Conservation (phyloP, 2,888 invertebrate genomes). For the Schrankia costaestrigalis region DNA sequence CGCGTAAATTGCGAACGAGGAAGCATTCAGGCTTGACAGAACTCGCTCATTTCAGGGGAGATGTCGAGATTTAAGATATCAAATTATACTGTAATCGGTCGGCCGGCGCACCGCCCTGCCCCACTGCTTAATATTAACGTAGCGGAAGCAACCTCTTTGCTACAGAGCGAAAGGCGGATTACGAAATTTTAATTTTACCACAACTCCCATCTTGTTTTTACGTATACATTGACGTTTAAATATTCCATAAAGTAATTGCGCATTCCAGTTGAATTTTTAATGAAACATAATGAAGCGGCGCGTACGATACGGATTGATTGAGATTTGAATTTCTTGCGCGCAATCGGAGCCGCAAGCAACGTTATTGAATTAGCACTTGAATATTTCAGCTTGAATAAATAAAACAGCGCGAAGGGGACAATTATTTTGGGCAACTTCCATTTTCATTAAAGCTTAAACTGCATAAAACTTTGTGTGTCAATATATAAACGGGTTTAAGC, state of each 20-base stretch:
- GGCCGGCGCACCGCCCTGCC: slow-evolving; percentile 47
- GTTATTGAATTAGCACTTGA: slow-evolving; percentile 69
- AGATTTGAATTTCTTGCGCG: slow-evolving; percentile 73
- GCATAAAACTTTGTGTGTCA: slow-evolving; percentile 48
- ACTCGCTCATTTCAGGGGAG: slow-evolving; percentile 53
- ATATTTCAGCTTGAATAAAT: slow-evolving; percentile 66
- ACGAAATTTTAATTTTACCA: slow-evolving; percentile 69
- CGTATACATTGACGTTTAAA: slow-evolving; percentile 67
- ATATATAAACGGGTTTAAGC: slow-evolving; percentile 29
- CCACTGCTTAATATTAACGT: slow-evolving; percentile 66
- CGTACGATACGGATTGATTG: slow-evolving; percentile 67
- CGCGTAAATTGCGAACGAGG: slow-evolving; percentile 68
- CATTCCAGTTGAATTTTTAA: slow-evolving; percentile 72
- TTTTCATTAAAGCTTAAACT: slow-evolving; percentile 39
- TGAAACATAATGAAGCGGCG: slow-evolving; percentile 65
- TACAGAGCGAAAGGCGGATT: slow-evolving; percentile 59
- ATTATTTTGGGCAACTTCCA: slow-evolving; percentile 34
- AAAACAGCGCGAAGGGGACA: slow-evolving; percentile 52
- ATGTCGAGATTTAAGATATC: slow-evolving; percentile 70
- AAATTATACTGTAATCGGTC: slow-evolving; percentile 73
- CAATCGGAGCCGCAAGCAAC: slow-evolving; percentile 55
- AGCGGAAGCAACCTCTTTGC: slow-evolving; percentile 65
- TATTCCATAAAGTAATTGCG: slow-evolving; percentile 74
- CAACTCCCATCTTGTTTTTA: slow-evolving; percentile 66
- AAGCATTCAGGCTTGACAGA: slow-evolving; percentile 65